Evolutionary conservation across 2,888 invertebrate species (phyloP).

Genomic region (Aphrophora alni): DNA sequence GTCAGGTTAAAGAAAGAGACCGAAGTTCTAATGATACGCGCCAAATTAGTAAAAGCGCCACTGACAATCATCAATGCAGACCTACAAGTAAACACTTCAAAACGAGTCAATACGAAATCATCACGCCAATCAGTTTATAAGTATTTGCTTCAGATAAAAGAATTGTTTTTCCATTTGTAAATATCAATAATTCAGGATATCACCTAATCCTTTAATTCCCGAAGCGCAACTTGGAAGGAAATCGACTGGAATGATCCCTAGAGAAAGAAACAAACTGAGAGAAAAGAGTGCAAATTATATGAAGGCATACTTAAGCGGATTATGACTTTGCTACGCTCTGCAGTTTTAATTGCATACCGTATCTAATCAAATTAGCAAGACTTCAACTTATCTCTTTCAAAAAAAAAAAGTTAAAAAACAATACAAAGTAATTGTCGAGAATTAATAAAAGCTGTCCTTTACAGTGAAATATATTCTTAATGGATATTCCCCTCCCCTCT

Average conservation of each 20-base stretch:
- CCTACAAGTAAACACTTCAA: too few species aligned
- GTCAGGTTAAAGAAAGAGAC: too few species aligned
- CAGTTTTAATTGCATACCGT: neutral
- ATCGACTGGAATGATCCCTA: neutral
- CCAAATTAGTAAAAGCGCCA: too few species aligned
- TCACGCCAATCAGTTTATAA: too few species aligned
- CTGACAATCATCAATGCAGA: too few species aligned
- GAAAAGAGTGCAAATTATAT: neutral
- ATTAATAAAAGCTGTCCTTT: neutral
- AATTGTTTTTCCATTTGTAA: neutral
- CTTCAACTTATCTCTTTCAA: neutral
- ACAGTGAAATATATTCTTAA: too few species aligned
- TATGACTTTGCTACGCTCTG: neutral
- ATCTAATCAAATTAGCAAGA: neutral
- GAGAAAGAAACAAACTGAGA: neutral
- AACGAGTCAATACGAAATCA: too few species aligned
- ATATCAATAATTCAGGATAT: neutral
- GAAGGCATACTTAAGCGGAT: neutral
- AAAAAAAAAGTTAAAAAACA: neutral
- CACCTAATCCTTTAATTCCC: neutral
- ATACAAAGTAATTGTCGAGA: neutral
- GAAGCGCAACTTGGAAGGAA: neutral
- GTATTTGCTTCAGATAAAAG: neutral
- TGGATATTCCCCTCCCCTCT: too few species aligned
- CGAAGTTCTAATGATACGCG: too few species aligned